Base-by-base conservation (phyloP, 1,140 invertebrate genomes). In the Eupeodes corollae region DNA sequence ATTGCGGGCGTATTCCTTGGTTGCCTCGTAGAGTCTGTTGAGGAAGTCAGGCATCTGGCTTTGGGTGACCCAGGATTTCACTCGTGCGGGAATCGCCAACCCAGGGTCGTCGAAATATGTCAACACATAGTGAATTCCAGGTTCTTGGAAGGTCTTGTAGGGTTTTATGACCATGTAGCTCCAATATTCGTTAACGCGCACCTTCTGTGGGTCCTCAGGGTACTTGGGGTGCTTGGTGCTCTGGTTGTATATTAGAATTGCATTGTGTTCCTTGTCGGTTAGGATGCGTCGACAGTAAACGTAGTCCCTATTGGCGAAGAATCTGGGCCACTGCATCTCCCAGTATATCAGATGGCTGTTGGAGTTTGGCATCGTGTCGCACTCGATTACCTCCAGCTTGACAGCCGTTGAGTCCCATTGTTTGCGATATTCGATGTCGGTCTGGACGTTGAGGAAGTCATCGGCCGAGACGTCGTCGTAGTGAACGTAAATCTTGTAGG, bases 21-120 rank as follows among this genome's bases (percentile, higher is more conserved):
- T 68, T 1, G 66, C 66, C 37, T 54, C 48, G 47, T 68, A 68
- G 56, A 69, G 64, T 55, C 66, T 69, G 13, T 53, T 56, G 6
- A 69, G 50, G 41, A 69, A 67, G 16, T 69, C 67, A 6, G 67
- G 67, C 64, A 69, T 63, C 52, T 67, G 67, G 32, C 65, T 60
- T 42, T 72, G 70, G 0, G 82, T 78, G 1, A 84, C 79, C 79
- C 82, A 85, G 1, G 78, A 70, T 11, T 76, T 78, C 26, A 85
- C 70, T 43, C 76, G 71, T 11, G 75, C 68, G 30, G 82, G 82
- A 50, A 85, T 72, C 57, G 79, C 80, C 34, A 85, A 72, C 6
- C 85, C 87, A 14, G 88, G 86, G 73, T 90, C 84, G 63, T 91
- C 88, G 63, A 84, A 91, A 70, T 91, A 91, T 1, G 88, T 91